Conservation (phyloP, 1,140 invertebrate genomes). For the Aphis craccivora region DNA sequence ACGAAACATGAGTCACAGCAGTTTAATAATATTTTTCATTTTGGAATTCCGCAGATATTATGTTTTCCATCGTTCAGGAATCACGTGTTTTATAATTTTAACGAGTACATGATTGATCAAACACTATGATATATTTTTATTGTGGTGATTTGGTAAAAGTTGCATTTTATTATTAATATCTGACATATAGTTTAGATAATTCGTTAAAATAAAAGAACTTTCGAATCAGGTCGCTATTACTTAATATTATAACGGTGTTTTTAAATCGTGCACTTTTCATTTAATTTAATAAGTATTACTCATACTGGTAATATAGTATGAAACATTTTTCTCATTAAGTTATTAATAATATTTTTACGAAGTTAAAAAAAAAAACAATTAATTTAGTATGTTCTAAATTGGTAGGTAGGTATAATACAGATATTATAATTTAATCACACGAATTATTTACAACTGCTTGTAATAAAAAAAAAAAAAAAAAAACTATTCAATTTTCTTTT, state of each 20-base stretch:
- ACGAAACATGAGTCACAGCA: background rate
- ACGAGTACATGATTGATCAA: too few species aligned
- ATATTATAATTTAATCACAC: background rate
- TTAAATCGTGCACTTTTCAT: background rate
- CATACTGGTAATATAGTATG: background rate
- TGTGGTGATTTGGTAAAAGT: background rate
- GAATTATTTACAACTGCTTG: background rate
- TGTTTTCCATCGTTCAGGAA: too few species aligned
- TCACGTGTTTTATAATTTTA: too few species aligned
- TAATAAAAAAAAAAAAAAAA: background rate
- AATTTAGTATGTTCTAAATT: background rate
- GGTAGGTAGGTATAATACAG: background rate
- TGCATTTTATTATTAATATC: background rate
- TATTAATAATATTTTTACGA: background rate
- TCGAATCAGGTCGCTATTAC: background rate
- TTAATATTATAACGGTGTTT: background rate
- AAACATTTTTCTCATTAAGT: background rate
- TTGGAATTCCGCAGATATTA: too few species aligned
- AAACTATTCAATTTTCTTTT: background rate
- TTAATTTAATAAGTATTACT: background rate
- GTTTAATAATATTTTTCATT: background rate
- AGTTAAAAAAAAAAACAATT: background rate
- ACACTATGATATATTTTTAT: background rate
- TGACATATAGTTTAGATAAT: background rate
- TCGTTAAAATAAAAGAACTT: background rate